A percentile compares a stretch with the other conserved stretches of the same genome.
Evolutionary conservation across 2,797 vertebrate species (phyloP).

Genomic region (Melanotaenia pygmaea): DNA sequence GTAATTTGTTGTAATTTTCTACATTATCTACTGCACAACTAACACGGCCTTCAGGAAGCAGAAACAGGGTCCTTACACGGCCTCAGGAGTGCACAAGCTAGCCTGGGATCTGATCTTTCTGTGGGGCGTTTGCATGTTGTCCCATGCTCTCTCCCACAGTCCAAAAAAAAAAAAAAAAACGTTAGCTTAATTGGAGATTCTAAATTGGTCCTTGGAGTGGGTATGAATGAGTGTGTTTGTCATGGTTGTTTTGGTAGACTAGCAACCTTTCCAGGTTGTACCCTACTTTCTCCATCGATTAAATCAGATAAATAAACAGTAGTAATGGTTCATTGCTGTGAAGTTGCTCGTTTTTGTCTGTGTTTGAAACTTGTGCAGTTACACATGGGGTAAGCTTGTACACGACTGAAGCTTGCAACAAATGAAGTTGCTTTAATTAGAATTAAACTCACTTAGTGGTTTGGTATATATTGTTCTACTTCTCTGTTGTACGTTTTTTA

Average conservation of each 20-base stretch:
- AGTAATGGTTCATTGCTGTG: background rate
- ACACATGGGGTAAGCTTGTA: background rate
- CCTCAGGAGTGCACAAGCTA: background rate
- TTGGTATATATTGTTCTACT: background rate
- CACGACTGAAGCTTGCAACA: background rate
- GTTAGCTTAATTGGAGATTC: background rate
- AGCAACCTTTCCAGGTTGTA: background rate
- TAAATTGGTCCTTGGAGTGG: background rate
- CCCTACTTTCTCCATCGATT: background rate
- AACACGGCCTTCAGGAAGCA: background rate
- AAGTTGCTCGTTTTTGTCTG: background rate
- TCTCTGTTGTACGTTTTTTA: background rate
- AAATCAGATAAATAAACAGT: background rate
- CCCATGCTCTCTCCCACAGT: background rate
- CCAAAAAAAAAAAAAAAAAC: background rate
- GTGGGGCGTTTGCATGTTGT: background rate
- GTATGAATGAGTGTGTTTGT: background rate
- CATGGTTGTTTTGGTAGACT: background rate
- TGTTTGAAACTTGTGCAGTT: background rate
- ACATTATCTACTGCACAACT: background rate
- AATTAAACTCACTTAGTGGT: background rate
- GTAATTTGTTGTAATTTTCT: background rate
- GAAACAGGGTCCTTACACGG: background rate
- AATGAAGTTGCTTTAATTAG: background rate
- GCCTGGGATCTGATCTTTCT: background rate